Evolutionary conservation across 2,113 vertebrate species (phyloP).

Genomic region (Hemicordylus capensis): DNA sequence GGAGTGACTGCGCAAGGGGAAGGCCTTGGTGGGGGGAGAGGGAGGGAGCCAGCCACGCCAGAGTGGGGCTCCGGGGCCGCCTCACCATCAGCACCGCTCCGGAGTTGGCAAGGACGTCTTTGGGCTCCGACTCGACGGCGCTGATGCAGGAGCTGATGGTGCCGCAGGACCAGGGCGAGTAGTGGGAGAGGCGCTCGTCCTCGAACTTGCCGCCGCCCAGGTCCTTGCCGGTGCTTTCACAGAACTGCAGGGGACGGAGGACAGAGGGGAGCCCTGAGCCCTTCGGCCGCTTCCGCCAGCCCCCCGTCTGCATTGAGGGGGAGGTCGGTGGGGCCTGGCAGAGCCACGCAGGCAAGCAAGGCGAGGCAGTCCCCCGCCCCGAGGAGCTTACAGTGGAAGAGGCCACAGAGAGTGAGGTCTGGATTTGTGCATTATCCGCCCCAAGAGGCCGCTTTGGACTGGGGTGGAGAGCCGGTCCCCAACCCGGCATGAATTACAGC

Average conservation of each 20-base stretch:
- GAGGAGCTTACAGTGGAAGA: background rate
- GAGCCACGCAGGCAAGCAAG: background rate
- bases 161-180: conserved; percentile 95
- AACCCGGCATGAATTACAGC: no score
- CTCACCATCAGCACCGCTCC: conserved; percentile 89
- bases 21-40: no score
- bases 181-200: conserved; percentile 88
- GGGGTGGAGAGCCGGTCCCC: no score
- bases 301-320: fast-evolving
- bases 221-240: conserved; percentile 82
- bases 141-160: conserved; percentile 89
- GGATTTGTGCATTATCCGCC: background rate
- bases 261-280: background rate
- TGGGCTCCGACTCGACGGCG: conserved; percentile 88
- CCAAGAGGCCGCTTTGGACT: no score
- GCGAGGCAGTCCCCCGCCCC: background rate
- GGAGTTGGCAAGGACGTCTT: conserved; percentile 83
- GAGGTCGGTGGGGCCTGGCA: background rate
- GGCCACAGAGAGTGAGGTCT: background rate
- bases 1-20: no score
- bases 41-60: no score
- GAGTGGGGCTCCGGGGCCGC: background rate
- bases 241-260: conserved; percentile 76
- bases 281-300: background rate
- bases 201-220: conserved; percentile 86